Evolutionary conservation across 2,113 vertebrate species (phyloP).

Genomic region (Neotoma lepida): DNA sequence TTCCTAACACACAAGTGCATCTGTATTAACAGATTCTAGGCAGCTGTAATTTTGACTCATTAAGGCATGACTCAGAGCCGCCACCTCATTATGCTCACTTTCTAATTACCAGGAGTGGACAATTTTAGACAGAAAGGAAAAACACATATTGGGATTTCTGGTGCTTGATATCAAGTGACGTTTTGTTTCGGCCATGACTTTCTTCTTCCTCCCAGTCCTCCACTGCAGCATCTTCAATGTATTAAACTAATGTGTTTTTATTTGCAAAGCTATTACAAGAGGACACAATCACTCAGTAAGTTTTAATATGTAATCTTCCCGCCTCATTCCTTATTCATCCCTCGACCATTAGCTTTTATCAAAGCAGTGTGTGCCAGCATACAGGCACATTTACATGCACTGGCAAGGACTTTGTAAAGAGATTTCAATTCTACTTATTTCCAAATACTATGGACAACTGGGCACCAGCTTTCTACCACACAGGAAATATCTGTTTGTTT

Average conservation of each 20-base stretch:
- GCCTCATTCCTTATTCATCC: conserved; percentile 55
- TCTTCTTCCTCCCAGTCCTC: neutral
- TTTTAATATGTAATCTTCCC: conserved; percentile 72
- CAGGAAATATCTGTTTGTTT: neutral
- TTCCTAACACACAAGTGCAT: conserved; percentile 65
- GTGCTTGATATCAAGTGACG: neutral
- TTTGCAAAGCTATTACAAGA: conserved; percentile 75
- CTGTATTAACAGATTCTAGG: conserved; percentile 69
- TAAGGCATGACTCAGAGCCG: conserved; percentile 79
- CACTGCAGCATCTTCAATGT: conserved; percentile 49
- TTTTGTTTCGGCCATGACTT: neutral
- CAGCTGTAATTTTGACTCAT: conserved; percentile 80
- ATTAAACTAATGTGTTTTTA: conserved; percentile 66
- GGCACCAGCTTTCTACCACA: neutral
- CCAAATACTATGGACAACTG: neutral
- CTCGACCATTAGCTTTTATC: conserved; percentile 77
- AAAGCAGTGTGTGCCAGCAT: conserved; percentile 59
- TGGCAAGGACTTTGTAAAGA: conserved; percentile 65
- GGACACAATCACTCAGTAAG: conserved; percentile 58
- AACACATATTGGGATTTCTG: conserved; percentile 59
- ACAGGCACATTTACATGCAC: conserved; percentile 59
- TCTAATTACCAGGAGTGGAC: conserved; percentile 77
- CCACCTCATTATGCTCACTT: conserved; percentile 74
- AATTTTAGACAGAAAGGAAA: conserved; percentile 73
- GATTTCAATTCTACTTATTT: conserved; percentile 47